phyloP scores from a whole-genome alignment of 1,140 invertebrate genomes.

The silkworm (Bombyx mori) region DNA sequence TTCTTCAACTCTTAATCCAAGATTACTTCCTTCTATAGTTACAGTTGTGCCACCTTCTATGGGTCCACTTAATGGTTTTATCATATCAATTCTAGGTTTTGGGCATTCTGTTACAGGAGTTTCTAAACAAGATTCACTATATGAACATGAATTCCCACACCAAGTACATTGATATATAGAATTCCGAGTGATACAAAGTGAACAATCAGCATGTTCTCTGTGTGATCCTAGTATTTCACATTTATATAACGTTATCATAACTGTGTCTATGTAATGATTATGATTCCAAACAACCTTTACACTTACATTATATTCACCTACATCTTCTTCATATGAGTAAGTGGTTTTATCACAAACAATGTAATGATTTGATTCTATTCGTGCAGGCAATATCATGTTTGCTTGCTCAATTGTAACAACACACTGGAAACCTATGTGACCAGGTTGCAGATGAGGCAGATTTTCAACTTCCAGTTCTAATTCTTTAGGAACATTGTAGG shows the following conservation, averaged over 20 bases:
- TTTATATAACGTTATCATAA: conserved; percentile 92
- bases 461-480: conserved; percentile 92
- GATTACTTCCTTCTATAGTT: conserved; percentile 96
- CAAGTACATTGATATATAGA: conserved; percentile 92
- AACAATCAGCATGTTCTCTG: conserved; percentile 93
- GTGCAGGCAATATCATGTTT: conserved; percentile 88
- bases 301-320: conserved; percentile 89
- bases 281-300: conserved; percentile 94
- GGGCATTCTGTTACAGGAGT: conserved; percentile 87
- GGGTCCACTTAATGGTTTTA: conserved; percentile 94
- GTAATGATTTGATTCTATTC: conserved; percentile 84
- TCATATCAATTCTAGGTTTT: conserved; percentile 93
- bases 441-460: conserved; percentile 87
- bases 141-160: conserved; percentile 91
- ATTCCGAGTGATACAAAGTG: conserved; percentile 91
- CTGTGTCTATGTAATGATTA: conserved; percentile 92
- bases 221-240: conserved; percentile 94
- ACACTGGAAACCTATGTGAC: conserved; percentile 90
- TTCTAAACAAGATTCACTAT: conserved; percentile 84
- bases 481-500: conserved; percentile 91
- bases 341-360: conserved; percentile 93
- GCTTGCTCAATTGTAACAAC: conserved; percentile 92
- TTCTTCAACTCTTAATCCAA: conserved; percentile 92
- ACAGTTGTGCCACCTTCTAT: conserved; percentile 96
- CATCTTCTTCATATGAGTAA: conserved; percentile 90